Base-by-base conservation (phyloP, 1,140 invertebrate species). In the Sitophilus oryzae region DNA sequence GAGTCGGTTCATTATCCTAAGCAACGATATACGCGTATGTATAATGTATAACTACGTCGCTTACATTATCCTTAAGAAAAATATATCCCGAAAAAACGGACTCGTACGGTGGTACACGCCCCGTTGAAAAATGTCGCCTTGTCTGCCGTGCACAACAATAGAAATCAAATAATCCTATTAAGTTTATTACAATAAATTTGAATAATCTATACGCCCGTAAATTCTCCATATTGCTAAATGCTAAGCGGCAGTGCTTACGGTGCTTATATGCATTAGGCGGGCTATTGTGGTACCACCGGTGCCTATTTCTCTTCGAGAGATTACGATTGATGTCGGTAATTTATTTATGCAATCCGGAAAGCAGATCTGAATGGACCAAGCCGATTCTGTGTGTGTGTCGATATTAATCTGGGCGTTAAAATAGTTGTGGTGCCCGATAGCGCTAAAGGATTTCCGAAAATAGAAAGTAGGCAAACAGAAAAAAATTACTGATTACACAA, bases 141-240 rank as follows among this genome's bases (percentile, higher is more conserved):
- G 46, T 30, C 21, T 16, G 42, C 42, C 45, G 48, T 45, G 40
- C 46, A 47, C 46, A 56, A 56, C 54, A 56, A 56, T 56, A 44
- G 54, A 50, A 56, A 56, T 51, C 46, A 56, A 56, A 56, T 56
- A 56, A 56, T 56, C 54, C 54, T 56, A 56, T 56, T 56, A 56
- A 56, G 22, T 50, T 22, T 51, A 56, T 56, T 56, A 56, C 44
- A 56, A 56, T 56, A 56, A 56, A 56, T 56, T 56, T 56, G 47
- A 56, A 56, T 56, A 56, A 56, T 56, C 54, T 51, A 57, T 57
- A 57, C 43, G 40, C 36, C 45, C 11, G 25, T 56, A 56, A 56
- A 56, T 56, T 56, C 46, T 56, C 53, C 20, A 56, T 56, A 44
- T 56, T 56, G 53, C 53, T 56, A 56, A 56, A 56, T 56, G 45